Evolutionary conservation across 2,888 invertebrate species (phyloP), one percentile per base, ranked within the genome.

Genomic region (Lasioglossum marginatum): DNA sequence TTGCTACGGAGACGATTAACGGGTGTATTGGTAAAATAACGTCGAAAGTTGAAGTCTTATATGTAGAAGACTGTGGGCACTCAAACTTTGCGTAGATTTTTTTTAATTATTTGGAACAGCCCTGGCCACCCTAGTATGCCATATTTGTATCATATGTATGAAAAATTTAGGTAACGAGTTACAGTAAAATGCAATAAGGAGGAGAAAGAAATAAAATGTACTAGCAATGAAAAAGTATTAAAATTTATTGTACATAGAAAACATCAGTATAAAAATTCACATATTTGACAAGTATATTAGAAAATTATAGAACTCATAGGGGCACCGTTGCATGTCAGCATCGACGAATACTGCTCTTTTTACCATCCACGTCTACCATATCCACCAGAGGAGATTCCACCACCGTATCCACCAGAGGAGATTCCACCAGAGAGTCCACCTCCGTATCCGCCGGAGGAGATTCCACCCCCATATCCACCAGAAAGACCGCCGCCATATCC

Each of bases 241-340:
- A 80, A 86, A 68, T 86, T 82, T 87, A 87, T 87, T 86, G 78
- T 60, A 60, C 8, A 74, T 10, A n/a, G 19, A 23, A 77, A 23
- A 66, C 43, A 78, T 75, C 52, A 70, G 66, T 85, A 83, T 14
- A 78, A 78, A 72, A 78, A n/a, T 31, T 60, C 60, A 2, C 31
- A 72, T 77, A n/a, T 27, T 60, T 14, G 48, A 19, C 66, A 68
- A 31, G 72, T 60, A 75, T 70, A 19, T 75, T 48, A 19, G 23
- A 45, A 71, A 77, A 19, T 31, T 27, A n/a, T 31, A 68, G 76
- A 71, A 45, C 52, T 57, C n/a, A 45, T 31, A 60, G 52, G 57
- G 27, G 52, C 43, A 76, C 81, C 43, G 40, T 52, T 60, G 72
- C 16, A 1, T 52, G 23, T 63, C 40, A 74, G 57, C 60, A 66